These are phyloP conservation scores for Litocranius walleri DNA, from an alignment of 2,113 vertebrate species.

Conservation along the genomic window DNA sequence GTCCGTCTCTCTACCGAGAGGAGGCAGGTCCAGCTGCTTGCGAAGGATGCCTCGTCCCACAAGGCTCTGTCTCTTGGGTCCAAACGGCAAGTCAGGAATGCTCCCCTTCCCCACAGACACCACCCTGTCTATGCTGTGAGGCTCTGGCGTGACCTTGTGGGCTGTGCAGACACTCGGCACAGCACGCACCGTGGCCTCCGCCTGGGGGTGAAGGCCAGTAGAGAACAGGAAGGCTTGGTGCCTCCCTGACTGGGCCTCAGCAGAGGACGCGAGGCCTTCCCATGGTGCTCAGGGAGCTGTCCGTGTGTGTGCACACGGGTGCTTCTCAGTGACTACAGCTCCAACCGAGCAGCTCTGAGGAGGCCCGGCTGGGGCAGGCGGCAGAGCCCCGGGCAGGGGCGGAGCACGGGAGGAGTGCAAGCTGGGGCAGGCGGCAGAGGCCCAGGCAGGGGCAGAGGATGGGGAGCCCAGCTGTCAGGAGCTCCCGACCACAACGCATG, in stretches of 20 bases:
- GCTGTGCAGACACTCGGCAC: neutral
- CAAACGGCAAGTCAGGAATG: neutral
- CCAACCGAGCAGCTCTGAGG: neutral
- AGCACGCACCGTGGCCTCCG: neutral
- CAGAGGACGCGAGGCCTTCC: neutral
- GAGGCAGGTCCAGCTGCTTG: neutral
- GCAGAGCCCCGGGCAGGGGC: rapidly evolving
- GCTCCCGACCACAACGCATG: rapidly evolving
- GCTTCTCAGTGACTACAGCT: neutral
- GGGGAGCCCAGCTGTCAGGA: no score
- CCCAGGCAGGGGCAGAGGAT: rapidly evolving
- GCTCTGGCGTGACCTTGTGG: rapidly evolving
- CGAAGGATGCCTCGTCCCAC: rapidly evolving
- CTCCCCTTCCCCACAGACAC: neutral
- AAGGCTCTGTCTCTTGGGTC: neutral
- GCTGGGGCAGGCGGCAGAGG: rapidly evolving
- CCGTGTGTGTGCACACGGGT: rapidly evolving
- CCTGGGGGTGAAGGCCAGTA: neutral
- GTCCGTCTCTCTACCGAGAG: neutral
- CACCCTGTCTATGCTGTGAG: neutral
- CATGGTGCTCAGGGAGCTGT: neutral
- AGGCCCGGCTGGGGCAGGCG: rapidly evolving
- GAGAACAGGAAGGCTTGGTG: neutral
- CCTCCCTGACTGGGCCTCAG: neutral
- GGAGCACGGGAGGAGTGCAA: neutral